Conservation (phyloP, 2,113 vertebrate species). For the Phyllostomus hastatus region DNA sequence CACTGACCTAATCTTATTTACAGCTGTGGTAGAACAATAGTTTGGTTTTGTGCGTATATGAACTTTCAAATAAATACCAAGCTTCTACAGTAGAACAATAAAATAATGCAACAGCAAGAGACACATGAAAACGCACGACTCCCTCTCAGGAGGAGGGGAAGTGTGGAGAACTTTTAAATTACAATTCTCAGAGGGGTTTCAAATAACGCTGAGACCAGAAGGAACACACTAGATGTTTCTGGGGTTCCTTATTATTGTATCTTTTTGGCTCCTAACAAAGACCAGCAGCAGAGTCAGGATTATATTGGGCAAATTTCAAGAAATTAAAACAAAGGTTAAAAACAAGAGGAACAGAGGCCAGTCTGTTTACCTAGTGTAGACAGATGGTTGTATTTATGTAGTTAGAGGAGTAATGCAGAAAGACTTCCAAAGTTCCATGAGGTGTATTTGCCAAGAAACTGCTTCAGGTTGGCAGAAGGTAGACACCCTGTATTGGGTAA, state of each 20-base stretch:
- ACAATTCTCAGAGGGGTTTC: conserved; percentile 70
- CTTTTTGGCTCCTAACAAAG: conserved; percentile 71
- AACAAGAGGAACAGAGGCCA: conserved; percentile 60
- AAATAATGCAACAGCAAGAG: background rate
- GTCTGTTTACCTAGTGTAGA: conserved; percentile 60
- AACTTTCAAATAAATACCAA: conserved; percentile 21
- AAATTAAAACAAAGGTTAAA: conserved; percentile 73
- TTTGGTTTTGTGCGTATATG: background rate
- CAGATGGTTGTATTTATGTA: conserved; percentile 69
- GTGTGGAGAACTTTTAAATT: conserved; percentile 64
- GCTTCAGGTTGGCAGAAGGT: conserved; percentile 76
- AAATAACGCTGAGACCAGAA: conserved; percentile 44
- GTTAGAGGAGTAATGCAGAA: conserved; percentile 56
- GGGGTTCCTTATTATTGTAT: conserved; percentile 29
- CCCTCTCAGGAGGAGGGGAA: conserved; percentile 62
- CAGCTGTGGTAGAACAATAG: background rate
- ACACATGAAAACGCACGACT: conserved; percentile 55
- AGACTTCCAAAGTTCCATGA: conserved; percentile 59
- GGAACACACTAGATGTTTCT: conserved; percentile 32
- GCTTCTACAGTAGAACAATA: background rate
- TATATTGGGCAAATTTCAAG: conserved; percentile 72
- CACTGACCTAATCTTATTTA: background rate
- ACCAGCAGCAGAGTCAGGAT: conserved; percentile 49
- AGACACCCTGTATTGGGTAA: conserved; percentile 73
- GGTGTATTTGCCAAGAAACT: conserved; percentile 68